A percentile compares a stretch with the other conserved stretches of the same genome.
These are phyloP conservation scores for Cyphotilapia sp. DNA, from an alignment of 2,113 vertebrate species.

Conservation along the genomic window DNA sequence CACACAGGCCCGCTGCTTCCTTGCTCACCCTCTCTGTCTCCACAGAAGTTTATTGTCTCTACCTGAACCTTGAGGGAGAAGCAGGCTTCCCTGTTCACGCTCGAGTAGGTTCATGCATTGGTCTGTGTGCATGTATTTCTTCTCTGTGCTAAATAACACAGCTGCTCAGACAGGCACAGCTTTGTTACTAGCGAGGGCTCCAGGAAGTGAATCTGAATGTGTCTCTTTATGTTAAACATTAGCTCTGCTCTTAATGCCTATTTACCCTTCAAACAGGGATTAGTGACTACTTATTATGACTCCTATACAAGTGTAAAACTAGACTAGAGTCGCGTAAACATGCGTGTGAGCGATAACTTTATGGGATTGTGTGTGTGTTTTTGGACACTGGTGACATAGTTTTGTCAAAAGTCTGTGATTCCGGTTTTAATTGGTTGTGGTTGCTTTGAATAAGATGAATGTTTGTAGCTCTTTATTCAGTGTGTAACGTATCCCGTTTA, in stretches of 20 bases:
- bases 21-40: not conserved
- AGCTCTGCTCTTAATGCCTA: constrained; percentile 24
- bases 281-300: constrained; percentile 19
- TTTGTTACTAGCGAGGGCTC: constrained; percentile 29
- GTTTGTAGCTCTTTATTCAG: not conserved
- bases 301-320: not conserved
- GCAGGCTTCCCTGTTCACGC: not conserved
- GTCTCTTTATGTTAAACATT: constrained; percentile 54
- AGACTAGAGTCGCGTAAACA: constrained; percentile 6
- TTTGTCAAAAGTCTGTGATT: not conserved
- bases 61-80: not conserved
- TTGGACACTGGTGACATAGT: not conserved
- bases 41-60: not conserved
- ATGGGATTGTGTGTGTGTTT: not conserved
- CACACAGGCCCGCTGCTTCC: not conserved
- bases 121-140: not conserved
- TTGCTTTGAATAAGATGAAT: not conserved
- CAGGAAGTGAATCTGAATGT: constrained; percentile 34
- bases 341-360: not conserved
- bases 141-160: not conserved
- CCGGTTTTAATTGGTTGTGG: not conserved
- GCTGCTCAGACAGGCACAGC: constrained; percentile 33
- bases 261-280: constrained; percentile 39
- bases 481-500: not conserved
- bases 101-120: not conserved